Base-by-base conservation (phyloP, 2,888 invertebrate species). In the Dascillus cervinus region DNA sequence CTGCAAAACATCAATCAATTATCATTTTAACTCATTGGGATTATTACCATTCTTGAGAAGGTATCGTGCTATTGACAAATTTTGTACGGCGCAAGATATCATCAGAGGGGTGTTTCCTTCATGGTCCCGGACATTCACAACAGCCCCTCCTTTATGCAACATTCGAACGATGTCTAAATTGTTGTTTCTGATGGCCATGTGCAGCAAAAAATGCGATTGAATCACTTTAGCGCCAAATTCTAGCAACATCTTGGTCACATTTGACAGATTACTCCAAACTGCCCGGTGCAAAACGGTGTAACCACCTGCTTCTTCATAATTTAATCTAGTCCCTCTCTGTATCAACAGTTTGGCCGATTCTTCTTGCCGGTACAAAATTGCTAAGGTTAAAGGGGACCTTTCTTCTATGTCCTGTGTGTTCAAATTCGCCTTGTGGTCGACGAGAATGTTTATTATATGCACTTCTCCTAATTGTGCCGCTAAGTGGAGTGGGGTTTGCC, bases 261-360 rank as follows among this genome's bases (percentile, higher is more conserved):
- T 58, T 1, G 71, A 64, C 46, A 73, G 69, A 47, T 77, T 75
- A 43, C 73, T 71, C 70, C 77, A 77, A 11, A 84, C 80, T 5
- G 83, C 82, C 56, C 79, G 72, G 60, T 79, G 76, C 21, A 84
- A 63, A 3, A 83, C 78, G 1, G 84, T 82, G 39, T 75, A 75
- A 2, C 81, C 77, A 50, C 77, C 72, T 38, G 75, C 73, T 56
- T 84, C 80, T 62, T 83, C 82, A 23, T 75, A 67, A 54, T 82
- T 80, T 2, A 79, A 67, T 53, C 76, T 72, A 4, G 77, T 77
- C 5, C 78, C 78, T 28, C 66, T 65, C 21, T 67, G 56, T 26
- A 80, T 67, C 12, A 82, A 62, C 13, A 65, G 44, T 38, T 58
- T 54, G 4, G 66, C 69, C 13, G 65, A 61, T 32, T 63, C 59